Evolutionary conservation across 2,888 invertebrate genomes (phyloP), one percentile per base, ranked within the genome.

Genomic region (Noctua comes): DNA sequence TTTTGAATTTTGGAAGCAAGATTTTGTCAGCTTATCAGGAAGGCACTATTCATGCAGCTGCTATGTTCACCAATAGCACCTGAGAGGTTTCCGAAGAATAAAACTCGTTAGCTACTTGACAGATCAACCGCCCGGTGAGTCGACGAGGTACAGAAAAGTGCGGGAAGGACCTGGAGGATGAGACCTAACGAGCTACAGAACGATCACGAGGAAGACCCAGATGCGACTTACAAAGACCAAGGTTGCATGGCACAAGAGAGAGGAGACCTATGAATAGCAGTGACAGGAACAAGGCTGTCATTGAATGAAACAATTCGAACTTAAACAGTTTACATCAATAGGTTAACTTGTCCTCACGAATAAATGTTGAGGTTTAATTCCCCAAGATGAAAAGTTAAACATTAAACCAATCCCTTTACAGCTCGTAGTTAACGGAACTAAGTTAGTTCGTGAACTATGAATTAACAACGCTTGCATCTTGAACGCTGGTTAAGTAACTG

Each of bases 381-480:
- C 18, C 43, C 43, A 68, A 36, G n/a, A 36, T 48, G 57, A 71
- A 80, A 85, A 83, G 75, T 85, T 68, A 83, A 85, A 76, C 40
- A 73, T 85, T 81, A 70, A 70, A 70, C 73, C 69, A 66, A 78
- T 48, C 57, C 69, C 77, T 73, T 82, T 54, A 73, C 59, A 59
- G 62, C 79, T 62, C 11, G 43, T 54, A 72, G 59, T 85, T 81
- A 75, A 68, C 51, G 46, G 51, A 85, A 75, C 71, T 31, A 46
- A 84, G 83, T 83, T 82, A 74, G 74, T 86, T 84, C 21, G 72
- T 86, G 64, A 82, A 72, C 86, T 64, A 72, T 72, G 82, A 77
- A 66, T 75, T 82, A 82, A 82, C 72, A 70, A 54, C 59, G 73
- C 66, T 86, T 65, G 66, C 83, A 70, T 83, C 75, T 82, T 86